Conservation (phyloP, 2,113 vertebrate genomes). For the Forbesichthys agassizii region DNA sequence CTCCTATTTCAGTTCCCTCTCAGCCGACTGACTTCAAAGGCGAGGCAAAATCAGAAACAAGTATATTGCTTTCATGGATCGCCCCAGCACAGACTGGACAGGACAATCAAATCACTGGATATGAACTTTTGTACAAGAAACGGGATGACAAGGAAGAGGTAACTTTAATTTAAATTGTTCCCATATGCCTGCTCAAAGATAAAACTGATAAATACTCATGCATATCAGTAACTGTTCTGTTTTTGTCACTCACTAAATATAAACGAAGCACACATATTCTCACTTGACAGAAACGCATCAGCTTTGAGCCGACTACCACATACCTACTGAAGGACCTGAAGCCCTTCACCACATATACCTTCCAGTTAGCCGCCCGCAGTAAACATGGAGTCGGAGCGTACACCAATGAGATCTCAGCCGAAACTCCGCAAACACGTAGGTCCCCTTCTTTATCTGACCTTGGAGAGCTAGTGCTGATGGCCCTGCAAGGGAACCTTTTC, state of each 20-base stretch:
- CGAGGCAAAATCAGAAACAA: conserved; percentile 97
- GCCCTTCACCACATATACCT: conserved; percentile 94
- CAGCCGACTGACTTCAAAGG: conserved; percentile 95
- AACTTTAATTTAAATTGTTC: conserved; percentile 10
- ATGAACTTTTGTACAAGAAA: conserved; percentile 94
- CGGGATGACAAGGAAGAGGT: conserved; percentile 96
- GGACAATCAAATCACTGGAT: conserved; percentile 92
- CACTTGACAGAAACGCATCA: conserved; percentile 84
- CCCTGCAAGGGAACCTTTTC: conserved; percentile 52
- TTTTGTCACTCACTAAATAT: not conserved
- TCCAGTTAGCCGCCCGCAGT: conserved; percentile 93
- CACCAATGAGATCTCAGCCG: conserved; percentile 93
- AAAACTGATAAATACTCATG: not conserved
- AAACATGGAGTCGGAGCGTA: conserved; percentile 94
- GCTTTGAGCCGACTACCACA: conserved; percentile 89
- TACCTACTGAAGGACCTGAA: conserved; percentile 93
- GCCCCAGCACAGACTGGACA: conserved; percentile 84
- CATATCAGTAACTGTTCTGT: not conserved
- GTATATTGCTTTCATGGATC: conserved; percentile 93
- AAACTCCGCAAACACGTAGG: conserved; percentile 99
- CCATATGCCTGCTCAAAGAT: not conserved
- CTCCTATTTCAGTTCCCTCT: conserved; percentile 84
- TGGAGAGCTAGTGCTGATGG: conserved; percentile 1
- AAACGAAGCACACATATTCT: not conserved
- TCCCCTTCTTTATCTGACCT: conserved; percentile 81